Evolutionary conservation across 1,140 invertebrate genomes (phyloP), one percentile per base, ranked within the genome.

Genomic region (Mya arenaria): DNA sequence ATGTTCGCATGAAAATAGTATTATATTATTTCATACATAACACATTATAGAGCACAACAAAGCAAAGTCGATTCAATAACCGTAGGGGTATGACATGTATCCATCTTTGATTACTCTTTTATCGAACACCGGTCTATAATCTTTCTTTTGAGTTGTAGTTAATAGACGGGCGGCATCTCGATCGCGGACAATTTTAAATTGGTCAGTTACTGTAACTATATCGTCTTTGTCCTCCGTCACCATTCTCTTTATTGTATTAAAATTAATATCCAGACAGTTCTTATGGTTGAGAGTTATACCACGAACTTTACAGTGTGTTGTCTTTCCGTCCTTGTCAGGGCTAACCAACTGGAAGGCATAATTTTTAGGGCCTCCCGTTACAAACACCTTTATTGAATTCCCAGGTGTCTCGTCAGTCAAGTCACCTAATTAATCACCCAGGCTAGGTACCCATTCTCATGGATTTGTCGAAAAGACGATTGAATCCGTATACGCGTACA

Each of bases 401-500:
- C 41, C 56, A 10, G 60, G 56, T n/a, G 36, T n/a, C n/a, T 72
- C 68, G 39, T 72, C 68, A 4, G 68, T 72, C 19, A 72, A 32
- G 39, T 72, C 68, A 48, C 68, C n/a, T 10, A 72, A 32, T 32
- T 72, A 72, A 72, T 72, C 68, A 25, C 68, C 68, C 48, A 72
- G 23, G 34, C 5, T 17, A 4, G 68, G 68, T 32, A 55, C 36
- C 44, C 15, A 52, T 55, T 72, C 4, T 4, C 48, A 41, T 72
- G 23, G 8, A 3, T 68, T 5, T 13, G 65, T 87, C 39, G 68
- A 88, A 92, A 34, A 93, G 88, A 17, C 90, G 65, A 15, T 73
- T 84, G 82, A 69, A 32, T 93, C 93, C 5, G 92, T 94, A 75
- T 93, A 92, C 39, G 84, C 91, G 78, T 93, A 93, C 6, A 93